Conservation (phyloP, 2,888 invertebrate genomes). For the Laothoe populi region DNA sequence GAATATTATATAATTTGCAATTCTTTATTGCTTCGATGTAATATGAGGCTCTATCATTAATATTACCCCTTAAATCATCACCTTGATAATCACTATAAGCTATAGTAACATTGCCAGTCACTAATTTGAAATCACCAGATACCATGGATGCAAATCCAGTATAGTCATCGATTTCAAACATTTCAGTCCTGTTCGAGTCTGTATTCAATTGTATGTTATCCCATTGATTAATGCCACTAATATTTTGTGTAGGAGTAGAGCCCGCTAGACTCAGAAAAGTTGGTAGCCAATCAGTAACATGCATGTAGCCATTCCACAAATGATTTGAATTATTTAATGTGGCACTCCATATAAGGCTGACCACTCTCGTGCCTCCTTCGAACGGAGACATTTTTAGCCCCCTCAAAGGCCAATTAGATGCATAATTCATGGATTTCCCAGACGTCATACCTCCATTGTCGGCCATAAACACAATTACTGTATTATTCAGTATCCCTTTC, state of each 20-base stretch:
- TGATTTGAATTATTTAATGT: constrained; percentile 66
- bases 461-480: constrained; percentile 93
- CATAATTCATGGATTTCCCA: constrained; percentile 89
- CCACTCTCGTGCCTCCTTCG: constrained; percentile 93
- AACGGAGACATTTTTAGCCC: constrained; percentile 91
- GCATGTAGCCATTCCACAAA: constrained; percentile 85
- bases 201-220: constrained; percentile 56
- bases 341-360: constrained; percentile 88
- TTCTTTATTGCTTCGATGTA: constrained; percentile 48
- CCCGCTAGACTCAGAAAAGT: constrained; percentile 84
- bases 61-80: constrained; percentile 54
- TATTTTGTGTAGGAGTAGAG: constrained; percentile 48
- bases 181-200: constrained; percentile 54
- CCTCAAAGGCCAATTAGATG: constrained; percentile 91
- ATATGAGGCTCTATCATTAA: constrained; percentile 58
- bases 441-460: constrained; percentile 94
- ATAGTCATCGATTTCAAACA: constrained; percentile 70
- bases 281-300: constrained; percentile 93
- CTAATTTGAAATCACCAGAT: constrained; percentile 62
- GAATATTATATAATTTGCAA: constrained; percentile 53
- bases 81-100: constrained; percentile 60
- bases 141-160: constrained; percentile 59
- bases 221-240: constrained; percentile 74
- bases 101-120: constrained; percentile 54
- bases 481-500: constrained; percentile 90